Percentiles rank a stretch among this genome's conserved stretches.
Evolutionary conservation across 2,113 vertebrate species (phyloP).

Genomic region (Cairina moschata): DNA sequence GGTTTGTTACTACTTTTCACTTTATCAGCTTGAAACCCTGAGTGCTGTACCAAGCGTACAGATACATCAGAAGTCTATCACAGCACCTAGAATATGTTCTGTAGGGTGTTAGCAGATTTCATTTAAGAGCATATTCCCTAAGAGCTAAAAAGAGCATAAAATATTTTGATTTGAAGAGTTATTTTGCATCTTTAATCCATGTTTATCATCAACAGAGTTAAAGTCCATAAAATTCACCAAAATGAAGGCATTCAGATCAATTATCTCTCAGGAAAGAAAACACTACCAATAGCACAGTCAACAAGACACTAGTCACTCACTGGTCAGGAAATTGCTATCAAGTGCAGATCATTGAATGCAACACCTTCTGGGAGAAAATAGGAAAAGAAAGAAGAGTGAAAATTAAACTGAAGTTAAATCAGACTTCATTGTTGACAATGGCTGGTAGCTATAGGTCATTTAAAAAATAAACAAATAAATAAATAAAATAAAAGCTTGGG

Average conservation of each 20-base stretch:
- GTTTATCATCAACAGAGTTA: neutral
- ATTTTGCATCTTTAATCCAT: neutral
- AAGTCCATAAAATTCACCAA: neutral
- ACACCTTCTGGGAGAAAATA: conserved; percentile 17
- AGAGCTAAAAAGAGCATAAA: neutral
- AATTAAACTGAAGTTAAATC: conserved; percentile 3
- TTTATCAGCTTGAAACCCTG: neutral
- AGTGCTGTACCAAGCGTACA: neutral
- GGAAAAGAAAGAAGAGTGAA: conserved; percentile 35
- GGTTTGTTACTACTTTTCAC: neutral
- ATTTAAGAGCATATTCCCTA: fast-evolving
- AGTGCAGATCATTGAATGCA: conserved; percentile 48
- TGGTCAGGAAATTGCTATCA: conserved; percentile 57
- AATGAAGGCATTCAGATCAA: neutral
- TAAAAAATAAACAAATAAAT: neutral
- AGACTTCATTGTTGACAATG: neutral
- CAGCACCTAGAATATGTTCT: neutral
- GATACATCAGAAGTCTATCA: conserved; percentile 1
- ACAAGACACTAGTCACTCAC: conserved; percentile 7
- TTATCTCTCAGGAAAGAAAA: neutral
- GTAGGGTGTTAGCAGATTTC: neutral
- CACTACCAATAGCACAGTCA: conserved; percentile 1
- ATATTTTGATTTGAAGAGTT: neutral
- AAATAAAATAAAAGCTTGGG: neutral
- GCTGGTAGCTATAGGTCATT: neutral